A percentile compares a stretch with the other conserved stretches of the same genome.
Evolutionary conservation across 2,888 invertebrate genomes (phyloP).

Genomic region (Dolichopus griseipennis): DNA sequence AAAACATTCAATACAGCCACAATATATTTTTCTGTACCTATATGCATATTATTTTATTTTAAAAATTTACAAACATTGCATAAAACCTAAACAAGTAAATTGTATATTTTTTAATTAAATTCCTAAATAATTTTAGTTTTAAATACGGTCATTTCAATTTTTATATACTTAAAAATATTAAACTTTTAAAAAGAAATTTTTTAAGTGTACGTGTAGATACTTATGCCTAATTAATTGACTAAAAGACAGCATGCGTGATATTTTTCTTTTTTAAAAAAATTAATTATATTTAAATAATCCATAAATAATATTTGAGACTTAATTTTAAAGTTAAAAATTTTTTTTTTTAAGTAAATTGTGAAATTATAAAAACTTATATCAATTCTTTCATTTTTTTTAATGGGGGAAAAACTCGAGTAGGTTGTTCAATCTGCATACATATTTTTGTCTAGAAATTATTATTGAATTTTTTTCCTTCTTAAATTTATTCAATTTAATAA

Average conservation of each 20-base stretch:
- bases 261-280: neutral
- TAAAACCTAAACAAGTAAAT: neutral
- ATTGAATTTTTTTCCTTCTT: neutral
- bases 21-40: neutral
- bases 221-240: neutral
- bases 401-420: slow-evolving; percentile 6
- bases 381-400: neutral
- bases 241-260: neutral
- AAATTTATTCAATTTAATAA: neutral
- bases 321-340: neutral
- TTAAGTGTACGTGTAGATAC: neutral
- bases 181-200: neutral
- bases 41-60: neutral
- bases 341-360: neutral
- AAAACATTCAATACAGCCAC: neutral
- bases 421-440: neutral
- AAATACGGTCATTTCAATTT: neutral
- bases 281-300: too few relatives aligned
- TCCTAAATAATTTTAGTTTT: neutral
- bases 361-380: neutral
- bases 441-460: neutral
- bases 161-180: too few relatives aligned
- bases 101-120: neutral
- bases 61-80: neutral
- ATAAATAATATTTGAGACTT: too few relatives aligned